Base-by-base conservation (phyloP, 2,797 vertebrate genomes). In the Aplochiton taeniatus region DNA sequence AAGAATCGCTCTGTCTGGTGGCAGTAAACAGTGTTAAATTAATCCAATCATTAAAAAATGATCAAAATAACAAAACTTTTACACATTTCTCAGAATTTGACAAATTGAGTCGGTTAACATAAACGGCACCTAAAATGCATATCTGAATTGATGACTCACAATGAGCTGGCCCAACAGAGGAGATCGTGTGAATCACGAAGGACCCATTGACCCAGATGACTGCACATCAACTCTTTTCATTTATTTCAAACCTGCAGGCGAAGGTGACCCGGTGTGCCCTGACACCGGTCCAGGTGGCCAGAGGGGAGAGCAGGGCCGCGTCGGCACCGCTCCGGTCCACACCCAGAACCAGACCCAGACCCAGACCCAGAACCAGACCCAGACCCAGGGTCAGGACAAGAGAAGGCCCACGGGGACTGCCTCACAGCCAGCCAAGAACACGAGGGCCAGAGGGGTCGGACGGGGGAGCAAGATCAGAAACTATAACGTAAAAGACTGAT, bases 401-500 rank as follows among this genome's bases (percentile, higher is more conserved):
- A 85, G 83, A 61, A 90, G 79, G 68, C 68, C 63, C 14, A 51
- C 46, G 17, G 90, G 77, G 63, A 66, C 72, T 41, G 31, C 74
- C 63, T 66, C 54, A 45, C 59, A 54, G 53, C 67, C 50, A 8
- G 49, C 68, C 16, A 78, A 60, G 71, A 91, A 84, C 76, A 61
- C 50, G 11, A 90, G 65, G 77, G 61, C 76, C 48, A 68, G 43
- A 78, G 48, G 43, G 13, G 12, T 61, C 57, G 81, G 45, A 65
- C 86, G 70, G 11, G 72, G 12, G 13, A 59, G 60, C 66, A 94
- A 83, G 86, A 87, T 96, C 70, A 90, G 94, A 57, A 98, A 98
- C 88, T 97, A 98, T 77, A 97, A 94, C 41, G 19, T 92, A 31
- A 96, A 93, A 87, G 91, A 95, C 68, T 96, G 82, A 96, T 57